phyloP scores from a whole-genome alignment of 2,113 vertebrate species.

The Myrmecobius fasciatus region DNA sequence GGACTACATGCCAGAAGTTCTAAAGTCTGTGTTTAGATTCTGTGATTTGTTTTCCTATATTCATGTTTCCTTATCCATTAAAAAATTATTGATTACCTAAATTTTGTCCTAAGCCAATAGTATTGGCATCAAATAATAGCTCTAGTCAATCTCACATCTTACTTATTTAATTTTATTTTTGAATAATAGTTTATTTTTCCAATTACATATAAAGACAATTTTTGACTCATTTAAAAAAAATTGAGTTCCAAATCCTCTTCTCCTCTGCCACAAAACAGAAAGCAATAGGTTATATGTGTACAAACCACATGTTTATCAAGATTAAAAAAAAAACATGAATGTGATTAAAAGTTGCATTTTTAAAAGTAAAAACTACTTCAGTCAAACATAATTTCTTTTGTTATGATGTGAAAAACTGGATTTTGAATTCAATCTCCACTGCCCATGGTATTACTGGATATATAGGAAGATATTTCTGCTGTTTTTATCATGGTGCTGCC shows the following conservation, averaged over 20 bases:
- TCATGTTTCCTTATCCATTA: background rate
- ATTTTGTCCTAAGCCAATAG: background rate
- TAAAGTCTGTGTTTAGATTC: background rate
- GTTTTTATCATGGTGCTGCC: background rate
- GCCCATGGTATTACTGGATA: background rate
- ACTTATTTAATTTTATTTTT: background rate
- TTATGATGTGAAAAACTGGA: background rate
- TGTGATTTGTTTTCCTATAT: background rate
- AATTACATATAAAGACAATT: background rate
- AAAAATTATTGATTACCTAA: background rate
- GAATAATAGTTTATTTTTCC: background rate
- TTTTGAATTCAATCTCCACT: background rate
- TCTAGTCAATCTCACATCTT: background rate
- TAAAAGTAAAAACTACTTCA: background rate
- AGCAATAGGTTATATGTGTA: background rate
- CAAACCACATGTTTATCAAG: background rate
- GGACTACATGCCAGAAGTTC: background rate
- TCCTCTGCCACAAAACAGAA: background rate
- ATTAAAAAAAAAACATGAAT: background rate
- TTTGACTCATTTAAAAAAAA: too few relatives aligned
- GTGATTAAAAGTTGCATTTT: background rate
- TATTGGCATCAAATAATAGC: background rate
- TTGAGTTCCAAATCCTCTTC: too few relatives aligned
- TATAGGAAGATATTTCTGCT: background rate
- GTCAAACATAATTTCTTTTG: background rate